A percentile compares a stretch with the other conserved stretches of the same genome.
Evolutionary conservation across 1,140 invertebrate species (phyloP).

Genomic region (Solenopsis fugax): DNA sequence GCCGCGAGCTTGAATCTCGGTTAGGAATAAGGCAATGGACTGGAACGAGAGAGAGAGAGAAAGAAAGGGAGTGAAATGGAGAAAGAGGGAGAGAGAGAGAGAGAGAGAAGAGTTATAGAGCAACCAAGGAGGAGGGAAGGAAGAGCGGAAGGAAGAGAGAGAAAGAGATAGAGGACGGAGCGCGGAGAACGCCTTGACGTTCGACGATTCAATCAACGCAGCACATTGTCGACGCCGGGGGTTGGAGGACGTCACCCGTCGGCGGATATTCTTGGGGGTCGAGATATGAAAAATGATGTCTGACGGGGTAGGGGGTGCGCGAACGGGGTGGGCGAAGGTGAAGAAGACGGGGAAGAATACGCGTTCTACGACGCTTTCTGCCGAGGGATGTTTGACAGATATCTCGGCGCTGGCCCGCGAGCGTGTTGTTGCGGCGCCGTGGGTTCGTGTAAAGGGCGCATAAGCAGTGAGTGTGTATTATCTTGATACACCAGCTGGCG

Average conservation of each 20-base stretch:
- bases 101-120: background rate
- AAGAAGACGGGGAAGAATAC: conserved; percentile 4
- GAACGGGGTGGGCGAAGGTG: background rate
- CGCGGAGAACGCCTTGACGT: conserved; percentile 62
- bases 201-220: conserved; percentile 81
- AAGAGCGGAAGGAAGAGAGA: background rate
- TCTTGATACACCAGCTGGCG: conserved; percentile 30
- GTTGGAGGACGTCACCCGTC: conserved; percentile 76
- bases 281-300: conserved; percentile 82
- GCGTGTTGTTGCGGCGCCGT: conserved; percentile 47
- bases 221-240: conserved; percentile 79
- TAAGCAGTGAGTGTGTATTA: conserved; percentile 68
- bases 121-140: background rate
- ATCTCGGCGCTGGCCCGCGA: conserved; percentile 56
- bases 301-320: conserved; percentile 58
- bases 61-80: background rate
- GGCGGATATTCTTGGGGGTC: conserved; percentile 76
- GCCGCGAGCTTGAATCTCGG: background rate
- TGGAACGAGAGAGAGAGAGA: conserved; percentile 20
- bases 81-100: background rate
- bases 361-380: conserved; percentile 68
- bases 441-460: conserved; percentile 62
- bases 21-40: conserved; percentile 22
- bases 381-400: conserved; percentile 68
- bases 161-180: background rate